A percentile compares a stretch with the other conserved stretches of the same genome.
These are phyloP conservation scores for Drosophila mercatorum DNA, from an alignment of 2,888 invertebrate species.

Conservation along the genomic window DNA sequence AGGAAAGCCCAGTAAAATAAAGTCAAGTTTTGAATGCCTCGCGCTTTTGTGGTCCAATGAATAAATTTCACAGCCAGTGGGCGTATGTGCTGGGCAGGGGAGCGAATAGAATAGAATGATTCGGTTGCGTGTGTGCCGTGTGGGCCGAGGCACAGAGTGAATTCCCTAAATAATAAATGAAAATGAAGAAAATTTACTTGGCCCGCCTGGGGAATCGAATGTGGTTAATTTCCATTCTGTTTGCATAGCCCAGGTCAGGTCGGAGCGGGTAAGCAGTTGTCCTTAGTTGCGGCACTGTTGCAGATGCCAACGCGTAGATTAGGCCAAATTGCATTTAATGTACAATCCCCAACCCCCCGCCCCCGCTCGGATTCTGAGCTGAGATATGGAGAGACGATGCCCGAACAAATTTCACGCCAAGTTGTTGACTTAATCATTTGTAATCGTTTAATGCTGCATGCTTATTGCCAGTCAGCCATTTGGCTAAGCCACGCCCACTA, in stretches of 20 bases:
- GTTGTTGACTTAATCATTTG: slow-evolving; percentile 71
- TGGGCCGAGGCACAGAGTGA: slow-evolving; percentile 52
- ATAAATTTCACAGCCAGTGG: slow-evolving; percentile 63
- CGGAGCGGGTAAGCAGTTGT: background rate
- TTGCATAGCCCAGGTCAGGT: slow-evolving; percentile 10
- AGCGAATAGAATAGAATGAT: background rate
- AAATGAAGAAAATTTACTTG: slow-evolving; percentile 51
- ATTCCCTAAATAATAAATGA: slow-evolving; percentile 70
- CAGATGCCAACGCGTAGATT: slow-evolving; percentile 25
- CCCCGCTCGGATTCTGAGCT: background rate
- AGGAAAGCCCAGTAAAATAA: slow-evolving; percentile 4
- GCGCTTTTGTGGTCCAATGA: slow-evolving; percentile 55
- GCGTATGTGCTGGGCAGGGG: slow-evolving; percentile 2
- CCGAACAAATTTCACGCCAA: slow-evolving; percentile 60
- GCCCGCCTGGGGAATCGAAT: slow-evolving; percentile 51
- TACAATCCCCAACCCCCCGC: background rate
- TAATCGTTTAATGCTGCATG: slow-evolving; percentile 70
- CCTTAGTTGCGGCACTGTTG: slow-evolving; percentile 1
- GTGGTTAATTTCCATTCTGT: slow-evolving; percentile 53
- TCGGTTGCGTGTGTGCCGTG: slow-evolving; percentile 13
- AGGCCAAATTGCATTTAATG: slow-evolving; percentile 55
- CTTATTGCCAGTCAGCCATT: slow-evolving; percentile 39
- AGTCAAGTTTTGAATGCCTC: slow-evolving; percentile 34
- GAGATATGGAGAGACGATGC: slow-evolving; percentile 16
- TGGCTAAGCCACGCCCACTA: slow-evolving; percentile 14